These are phyloP conservation scores for Steinernema scapterisci DNA, from an alignment of 2,888 invertebrate genomes.

Conservation along the genomic window DNA sequence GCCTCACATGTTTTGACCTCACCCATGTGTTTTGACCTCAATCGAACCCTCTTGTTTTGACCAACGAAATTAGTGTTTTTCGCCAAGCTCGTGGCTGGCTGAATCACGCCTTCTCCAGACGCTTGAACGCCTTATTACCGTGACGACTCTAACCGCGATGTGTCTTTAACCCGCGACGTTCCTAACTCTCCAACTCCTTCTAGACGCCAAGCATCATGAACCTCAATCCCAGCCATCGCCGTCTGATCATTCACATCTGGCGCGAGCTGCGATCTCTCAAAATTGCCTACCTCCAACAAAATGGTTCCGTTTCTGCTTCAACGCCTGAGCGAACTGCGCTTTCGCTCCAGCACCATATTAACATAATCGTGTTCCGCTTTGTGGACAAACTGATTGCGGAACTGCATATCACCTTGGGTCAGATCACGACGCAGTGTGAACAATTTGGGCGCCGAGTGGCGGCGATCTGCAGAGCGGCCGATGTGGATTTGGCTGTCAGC, in stretches of 20 bases:
- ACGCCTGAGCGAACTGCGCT: not conserved
- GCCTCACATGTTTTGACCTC: too few relatives aligned
- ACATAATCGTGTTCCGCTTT: constrained; percentile 44
- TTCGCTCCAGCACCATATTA: constrained; percentile 42
- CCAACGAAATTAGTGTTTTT: too few relatives aligned
- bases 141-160: too few relatives aligned
- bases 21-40: too few relatives aligned
- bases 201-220: not conserved
- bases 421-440: constrained; percentile 37
- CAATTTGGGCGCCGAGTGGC: constrained; percentile 44
- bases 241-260: constrained; percentile 19
- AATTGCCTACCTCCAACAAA: constrained; percentile 3
- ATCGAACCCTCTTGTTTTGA: too few relatives aligned
- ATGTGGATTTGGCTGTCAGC: constrained; percentile 42
- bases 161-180: too few relatives aligned
- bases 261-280: constrained; percentile 9
- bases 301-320: not conserved
- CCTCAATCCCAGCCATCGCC: constrained; percentile 20
- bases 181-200: not conserved
- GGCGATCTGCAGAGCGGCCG: constrained; percentile 44
- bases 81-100: too few relatives aligned
- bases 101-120: too few relatives aligned
- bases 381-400: constrained; percentile 43
- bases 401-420: constrained; percentile 29
- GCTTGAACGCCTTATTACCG: too few relatives aligned